Percentiles rank a stretch among this genome's conserved stretches.
phyloP scores from a whole-genome alignment of 2,888 invertebrate genomes.

The Patella caerulea region DNA sequence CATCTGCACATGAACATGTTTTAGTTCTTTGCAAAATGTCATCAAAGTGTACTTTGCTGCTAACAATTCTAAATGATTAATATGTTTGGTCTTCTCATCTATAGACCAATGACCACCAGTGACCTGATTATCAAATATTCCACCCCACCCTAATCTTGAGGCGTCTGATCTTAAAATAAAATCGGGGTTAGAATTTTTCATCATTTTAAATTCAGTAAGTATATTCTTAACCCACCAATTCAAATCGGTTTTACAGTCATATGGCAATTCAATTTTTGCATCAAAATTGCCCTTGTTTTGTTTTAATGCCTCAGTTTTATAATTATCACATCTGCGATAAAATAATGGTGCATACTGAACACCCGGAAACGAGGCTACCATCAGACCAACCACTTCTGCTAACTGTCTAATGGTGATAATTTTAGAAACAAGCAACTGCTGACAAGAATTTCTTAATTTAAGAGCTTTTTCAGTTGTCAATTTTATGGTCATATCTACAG shows the following conservation, averaged over 20 bases:
- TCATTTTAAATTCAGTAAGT: not conserved
- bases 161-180: constrained; percentile 19
- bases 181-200: constrained; percentile 15
- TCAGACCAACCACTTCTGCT: not conserved
- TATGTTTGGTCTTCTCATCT: constrained; percentile 17
- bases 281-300: not conserved
- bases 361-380: not conserved
- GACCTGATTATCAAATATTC: not conserved
- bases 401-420: not conserved
- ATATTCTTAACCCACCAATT: constrained; percentile 17
- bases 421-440: not conserved
- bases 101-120: constrained; percentile 21
- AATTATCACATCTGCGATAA: not conserved
- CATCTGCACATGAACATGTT: constrained; percentile 13
- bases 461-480: constrained; percentile 33
- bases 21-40: not conserved
- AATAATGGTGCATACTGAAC: not conserved
- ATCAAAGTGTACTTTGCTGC: constrained; percentile 18
- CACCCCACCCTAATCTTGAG: constrained; percentile 16
- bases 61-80: constrained; percentile 22
- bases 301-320: constrained; percentile 6
- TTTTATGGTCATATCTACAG: constrained; percentile 26
- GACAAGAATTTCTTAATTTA: not conserved
- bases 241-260: not conserved
- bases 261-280: not conserved